Evolutionary conservation across 2,113 vertebrate genomes (phyloP).

Genomic region (Callaeas wilsoni): DNA sequence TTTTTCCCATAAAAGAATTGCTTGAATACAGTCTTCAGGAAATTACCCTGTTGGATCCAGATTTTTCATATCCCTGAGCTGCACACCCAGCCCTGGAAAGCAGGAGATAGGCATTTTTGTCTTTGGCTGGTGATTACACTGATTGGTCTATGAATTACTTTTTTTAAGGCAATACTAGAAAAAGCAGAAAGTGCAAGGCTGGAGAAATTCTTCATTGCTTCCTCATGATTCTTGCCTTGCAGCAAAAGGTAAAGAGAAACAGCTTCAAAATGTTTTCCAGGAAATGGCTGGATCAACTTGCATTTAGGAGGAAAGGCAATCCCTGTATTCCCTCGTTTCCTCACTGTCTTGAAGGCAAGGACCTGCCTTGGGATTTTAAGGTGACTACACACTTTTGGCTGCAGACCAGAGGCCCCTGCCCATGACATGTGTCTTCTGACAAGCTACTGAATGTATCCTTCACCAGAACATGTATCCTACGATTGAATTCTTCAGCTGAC

Average conservation of each 20-base stretch:
- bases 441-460: neutral
- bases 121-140: neutral
- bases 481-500: neutral
- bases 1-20: neutral
- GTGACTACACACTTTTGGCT: rapidly evolving
- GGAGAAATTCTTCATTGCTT: neutral
- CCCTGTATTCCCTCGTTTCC: neutral
- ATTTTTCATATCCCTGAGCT: neutral
- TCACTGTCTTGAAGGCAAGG: neutral
- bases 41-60: neutral
- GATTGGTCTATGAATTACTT: neutral
- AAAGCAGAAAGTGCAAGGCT: neutral
- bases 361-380: neutral
- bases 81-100: neutral
- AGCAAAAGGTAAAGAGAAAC: neutral
- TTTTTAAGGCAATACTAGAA: neutral
- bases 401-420: neutral
- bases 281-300: neutral
- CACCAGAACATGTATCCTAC: neutral
- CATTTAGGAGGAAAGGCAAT: neutral
- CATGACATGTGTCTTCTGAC: neutral
- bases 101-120: neutral
- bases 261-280: neutral
- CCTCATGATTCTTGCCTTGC: neutral
- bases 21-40: neutral